Base-by-base conservation (phyloP, 2,113 vertebrate genomes). In the Poeciliopsis prolifica region DNA sequence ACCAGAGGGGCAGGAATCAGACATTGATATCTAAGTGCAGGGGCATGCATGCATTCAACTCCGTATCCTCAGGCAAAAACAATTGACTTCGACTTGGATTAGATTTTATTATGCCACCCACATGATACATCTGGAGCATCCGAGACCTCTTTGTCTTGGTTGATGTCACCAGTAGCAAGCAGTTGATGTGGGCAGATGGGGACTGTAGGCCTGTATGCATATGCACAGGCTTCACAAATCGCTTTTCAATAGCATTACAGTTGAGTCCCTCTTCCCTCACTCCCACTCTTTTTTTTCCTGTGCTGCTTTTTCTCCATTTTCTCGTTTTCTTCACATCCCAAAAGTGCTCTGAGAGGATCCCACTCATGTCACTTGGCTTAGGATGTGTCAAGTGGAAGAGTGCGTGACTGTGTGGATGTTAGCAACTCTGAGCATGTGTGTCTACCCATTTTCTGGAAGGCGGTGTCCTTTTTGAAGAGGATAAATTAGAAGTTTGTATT, bases 151-250 rank as follows among this genome's bases (percentile, higher is more conserved):
- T 91, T 92, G 87, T 92, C 90, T 92, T 91, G 80, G 75, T 88
- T 81, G 91, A 86, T 92, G 91, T 92, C 91, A 88, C 89, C 85
- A 81, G 86, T 85, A 81, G 68, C 87, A 83, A 90, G 89, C 89
- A 84, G 84, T 84, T 79, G 88, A 86, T 90, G 91, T 92, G 91
- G 90, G 89, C 89, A 90, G 89, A 92, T 77, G 89, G 90, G 84
- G 80, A 87, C 88, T 81, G 77, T 83, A 73, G 88, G 82, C 72
- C 86, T 87, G 83, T 72, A 87, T 92, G 89, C 86, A 91, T 91
- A 89, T 87, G 86, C 90, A 89, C 83, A 89, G 84, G 85, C 92
- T 89, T 86, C 85, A 88, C 91, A 91, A 91, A 92, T 92, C 83
- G 84, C 85, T 88, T 79, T 83, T 92, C 90, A 89, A 91, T 91